phyloP scores from a whole-genome alignment of 1,140 invertebrate species.

The Neomicropteryx cornuta region DNA sequence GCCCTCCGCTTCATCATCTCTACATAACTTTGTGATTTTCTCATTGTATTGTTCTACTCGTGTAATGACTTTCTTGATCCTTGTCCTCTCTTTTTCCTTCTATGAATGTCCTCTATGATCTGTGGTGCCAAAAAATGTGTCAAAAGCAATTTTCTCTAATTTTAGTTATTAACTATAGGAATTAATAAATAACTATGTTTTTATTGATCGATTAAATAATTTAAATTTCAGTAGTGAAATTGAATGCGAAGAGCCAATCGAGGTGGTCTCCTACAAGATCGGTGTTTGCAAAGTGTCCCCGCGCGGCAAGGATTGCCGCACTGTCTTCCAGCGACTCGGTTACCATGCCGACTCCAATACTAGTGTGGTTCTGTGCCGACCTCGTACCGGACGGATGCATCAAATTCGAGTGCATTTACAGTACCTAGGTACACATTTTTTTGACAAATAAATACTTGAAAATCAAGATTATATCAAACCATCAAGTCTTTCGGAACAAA shows the following conservation, averaged over 20 bases:
- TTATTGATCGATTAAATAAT: conserved; percentile 1
- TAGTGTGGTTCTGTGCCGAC: conserved; percentile 87
- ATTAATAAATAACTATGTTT: too few species aligned
- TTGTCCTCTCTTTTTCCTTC: too few species aligned
- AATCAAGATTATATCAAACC: neutral
- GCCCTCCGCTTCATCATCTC: too few species aligned
- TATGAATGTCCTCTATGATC: too few species aligned
- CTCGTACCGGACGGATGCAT: conserved; percentile 94
- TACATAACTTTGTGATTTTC: too few species aligned
- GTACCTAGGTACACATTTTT: conserved; percentile 65
- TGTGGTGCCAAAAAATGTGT: too few species aligned
- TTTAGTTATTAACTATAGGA: too few species aligned
- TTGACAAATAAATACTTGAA: conserved; percentile 3
- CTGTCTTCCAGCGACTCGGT: conserved; percentile 80
- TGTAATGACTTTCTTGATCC: too few species aligned
- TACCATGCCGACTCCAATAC: conserved; percentile 74
- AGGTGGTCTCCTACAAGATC: conserved; percentile 89
- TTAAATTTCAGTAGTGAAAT: conserved; percentile 58
- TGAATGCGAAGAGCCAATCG: conserved; percentile 83
- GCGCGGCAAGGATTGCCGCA: conserved; percentile 83
- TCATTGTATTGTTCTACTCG: too few species aligned
- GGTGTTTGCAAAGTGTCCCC: conserved; percentile 87
- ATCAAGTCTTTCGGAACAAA: neutral
- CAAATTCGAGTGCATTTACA: conserved; percentile 98
- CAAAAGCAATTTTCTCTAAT: too few species aligned